phyloP scores from a whole-genome alignment of 2,113 vertebrate species.

The Centrocercus urophasianus region DNA sequence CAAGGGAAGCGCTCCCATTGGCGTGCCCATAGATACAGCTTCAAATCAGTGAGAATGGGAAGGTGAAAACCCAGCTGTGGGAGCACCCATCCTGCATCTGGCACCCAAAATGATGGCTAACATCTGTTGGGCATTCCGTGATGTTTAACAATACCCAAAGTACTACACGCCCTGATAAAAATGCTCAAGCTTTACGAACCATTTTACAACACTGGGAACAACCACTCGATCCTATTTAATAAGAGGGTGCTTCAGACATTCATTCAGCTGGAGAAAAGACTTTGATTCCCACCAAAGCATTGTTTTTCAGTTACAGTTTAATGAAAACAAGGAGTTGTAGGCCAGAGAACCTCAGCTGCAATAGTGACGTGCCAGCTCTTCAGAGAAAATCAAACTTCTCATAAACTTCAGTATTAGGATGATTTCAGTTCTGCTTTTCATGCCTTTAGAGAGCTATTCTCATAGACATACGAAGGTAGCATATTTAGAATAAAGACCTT shows the following conservation, averaged over 20 bases:
- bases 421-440: not conserved
- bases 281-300: not conserved
- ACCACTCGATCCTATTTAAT: not conserved
- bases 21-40: fast-evolving
- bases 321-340: fast-evolving
- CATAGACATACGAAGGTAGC: not conserved
- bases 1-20: not conserved
- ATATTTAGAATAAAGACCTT: not conserved
- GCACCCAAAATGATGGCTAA: not conserved
- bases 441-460: not conserved
- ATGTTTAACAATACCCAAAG: not conserved
- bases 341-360: not conserved
- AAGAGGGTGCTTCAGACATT: not conserved
- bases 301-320: not conserved
- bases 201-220: not conserved
- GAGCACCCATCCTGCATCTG: not conserved
- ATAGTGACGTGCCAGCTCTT: not conserved
- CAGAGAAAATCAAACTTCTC: not conserved
- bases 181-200: not conserved
- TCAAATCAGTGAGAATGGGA: not conserved
- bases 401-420: not conserved
- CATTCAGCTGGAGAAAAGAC: not conserved
- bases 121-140: not conserved
- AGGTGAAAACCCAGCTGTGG: fast-evolving
- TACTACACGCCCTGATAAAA: not conserved